Percentiles rank a stretch among this genome's conserved stretches.
Conservation (phyloP, 2,113 vertebrate genomes). For the Nothoprocta perdicaria region DNA sequence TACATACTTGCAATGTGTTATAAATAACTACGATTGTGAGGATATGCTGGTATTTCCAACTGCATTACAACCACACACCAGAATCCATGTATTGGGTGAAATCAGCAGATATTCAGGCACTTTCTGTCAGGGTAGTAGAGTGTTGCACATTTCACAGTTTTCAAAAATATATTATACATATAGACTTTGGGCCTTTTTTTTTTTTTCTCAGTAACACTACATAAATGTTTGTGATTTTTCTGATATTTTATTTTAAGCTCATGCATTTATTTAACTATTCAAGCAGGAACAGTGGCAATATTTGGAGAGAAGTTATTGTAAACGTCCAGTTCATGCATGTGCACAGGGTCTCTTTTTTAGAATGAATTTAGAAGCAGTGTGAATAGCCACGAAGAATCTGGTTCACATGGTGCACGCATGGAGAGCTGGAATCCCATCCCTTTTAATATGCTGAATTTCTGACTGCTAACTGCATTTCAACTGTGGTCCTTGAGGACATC, state of each 20-base stretch:
- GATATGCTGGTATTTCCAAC: neutral
- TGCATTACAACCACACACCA: neutral
- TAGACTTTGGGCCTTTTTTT: neutral
- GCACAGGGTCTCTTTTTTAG: neutral
- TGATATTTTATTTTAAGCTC: neutral
- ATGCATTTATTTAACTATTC: neutral
- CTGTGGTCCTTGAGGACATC: neutral
- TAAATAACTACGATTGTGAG: neutral
- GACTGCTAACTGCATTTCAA: neutral
- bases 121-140: neutral
- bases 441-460: constrained; percentile 11
- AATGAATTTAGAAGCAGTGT: neutral
- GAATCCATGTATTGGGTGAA: neutral
- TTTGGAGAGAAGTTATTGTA: neutral
- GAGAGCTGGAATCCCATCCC: neutral
- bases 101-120: neutral
- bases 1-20: neutral
- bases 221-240: neutral
- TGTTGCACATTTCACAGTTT: neutral
- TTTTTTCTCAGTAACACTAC: neutral
- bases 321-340: neutral
- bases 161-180: neutral
- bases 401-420: neutral
- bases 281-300: neutral
- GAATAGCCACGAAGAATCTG: neutral